Evolutionary conservation across 2,797 vertebrate genomes (phyloP).

Genomic region (Pangasius djambal): DNA sequence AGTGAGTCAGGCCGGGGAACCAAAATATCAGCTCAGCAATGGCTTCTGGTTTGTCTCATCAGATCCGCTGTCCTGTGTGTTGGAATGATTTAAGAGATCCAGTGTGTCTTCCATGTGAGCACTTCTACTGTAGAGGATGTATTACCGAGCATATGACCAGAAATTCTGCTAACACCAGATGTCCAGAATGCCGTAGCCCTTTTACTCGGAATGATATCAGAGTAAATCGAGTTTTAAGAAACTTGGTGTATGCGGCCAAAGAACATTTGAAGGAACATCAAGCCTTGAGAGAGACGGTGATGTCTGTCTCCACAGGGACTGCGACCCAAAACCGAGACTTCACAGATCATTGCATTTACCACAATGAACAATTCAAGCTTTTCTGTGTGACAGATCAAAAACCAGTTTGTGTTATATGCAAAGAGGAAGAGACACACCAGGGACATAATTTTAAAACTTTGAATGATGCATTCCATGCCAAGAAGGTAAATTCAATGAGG

Average conservation of each 20-base stretch:
- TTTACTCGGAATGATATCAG: conserved; percentile 39
- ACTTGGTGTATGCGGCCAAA: conserved; percentile 37
- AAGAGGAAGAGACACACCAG: conserved; percentile 59
- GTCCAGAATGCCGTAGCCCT: conserved; percentile 48
- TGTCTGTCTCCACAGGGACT: background rate
- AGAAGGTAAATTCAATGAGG: conserved; percentile 38
- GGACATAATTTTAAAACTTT: conserved; percentile 66
- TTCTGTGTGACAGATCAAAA: conserved; percentile 53
- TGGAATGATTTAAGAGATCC: conserved; percentile 46
- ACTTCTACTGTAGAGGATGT: conserved; percentile 48
- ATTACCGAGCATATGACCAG: conserved; percentile 12
- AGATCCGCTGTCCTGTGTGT: conserved; percentile 55
- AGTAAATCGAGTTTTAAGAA: conserved; percentile 45
- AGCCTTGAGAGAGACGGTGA: background rate
- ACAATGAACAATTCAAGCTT: conserved; percentile 37
- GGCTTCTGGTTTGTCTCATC: conserved; percentile 38
- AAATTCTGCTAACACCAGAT: conserved; percentile 4
- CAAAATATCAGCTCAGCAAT: conserved; percentile 7
- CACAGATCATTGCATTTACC: conserved; percentile 17
- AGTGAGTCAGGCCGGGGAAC: background rate
- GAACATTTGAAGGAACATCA: conserved; percentile 19
- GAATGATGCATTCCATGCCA: conserved; percentile 55
- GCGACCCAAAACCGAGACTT: background rate
- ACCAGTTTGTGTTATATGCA: conserved; percentile 63
- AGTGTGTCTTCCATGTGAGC: conserved; percentile 53